phyloP scores from a whole-genome alignment of 2,113 vertebrate species.

The Pachycephala philippinensis region DNA sequence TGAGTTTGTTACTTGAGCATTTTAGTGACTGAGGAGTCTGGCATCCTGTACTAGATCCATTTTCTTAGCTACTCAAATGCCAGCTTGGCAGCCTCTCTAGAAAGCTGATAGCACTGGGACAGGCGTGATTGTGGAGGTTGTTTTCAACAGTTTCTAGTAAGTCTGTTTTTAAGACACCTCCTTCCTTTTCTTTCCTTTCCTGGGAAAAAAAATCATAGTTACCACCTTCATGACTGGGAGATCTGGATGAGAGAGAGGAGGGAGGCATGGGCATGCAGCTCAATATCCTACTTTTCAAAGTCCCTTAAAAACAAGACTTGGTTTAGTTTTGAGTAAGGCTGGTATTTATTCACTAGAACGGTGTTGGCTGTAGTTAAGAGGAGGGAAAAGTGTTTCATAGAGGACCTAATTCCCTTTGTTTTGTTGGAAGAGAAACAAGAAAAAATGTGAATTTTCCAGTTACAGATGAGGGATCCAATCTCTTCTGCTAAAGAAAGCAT shows the following conservation, averaged over 20 bases:
- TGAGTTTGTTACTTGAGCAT: background rate
- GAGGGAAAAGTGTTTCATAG: background rate
- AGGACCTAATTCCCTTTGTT: background rate
- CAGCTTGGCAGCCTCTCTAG: background rate
- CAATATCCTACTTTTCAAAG: background rate
- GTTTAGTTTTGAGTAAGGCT: background rate
- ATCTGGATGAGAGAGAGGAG: background rate
- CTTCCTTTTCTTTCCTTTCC: background rate
- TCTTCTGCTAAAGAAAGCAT: background rate
- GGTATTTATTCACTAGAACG: background rate
- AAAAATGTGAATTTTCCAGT: background rate
- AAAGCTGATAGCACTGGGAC: slow-evolving; percentile 4
- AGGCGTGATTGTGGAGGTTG: background rate
- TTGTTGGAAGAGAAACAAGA: background rate
- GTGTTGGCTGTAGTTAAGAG: background rate
- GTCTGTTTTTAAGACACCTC: background rate
- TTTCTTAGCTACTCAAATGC: slow-evolving; percentile 36
- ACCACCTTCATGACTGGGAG: background rate
- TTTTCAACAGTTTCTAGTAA: background rate
- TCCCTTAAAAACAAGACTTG: background rate
- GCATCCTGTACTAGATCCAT: slow-evolving; percentile 3
- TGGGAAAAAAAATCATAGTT: background rate
- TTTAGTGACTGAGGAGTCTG: slow-evolving; percentile 15
- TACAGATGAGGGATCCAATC: background rate
- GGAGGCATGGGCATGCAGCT: background rate